Base-by-base conservation (phyloP, 1,140 invertebrate species). In the Listronotus bonariensis region DNA sequence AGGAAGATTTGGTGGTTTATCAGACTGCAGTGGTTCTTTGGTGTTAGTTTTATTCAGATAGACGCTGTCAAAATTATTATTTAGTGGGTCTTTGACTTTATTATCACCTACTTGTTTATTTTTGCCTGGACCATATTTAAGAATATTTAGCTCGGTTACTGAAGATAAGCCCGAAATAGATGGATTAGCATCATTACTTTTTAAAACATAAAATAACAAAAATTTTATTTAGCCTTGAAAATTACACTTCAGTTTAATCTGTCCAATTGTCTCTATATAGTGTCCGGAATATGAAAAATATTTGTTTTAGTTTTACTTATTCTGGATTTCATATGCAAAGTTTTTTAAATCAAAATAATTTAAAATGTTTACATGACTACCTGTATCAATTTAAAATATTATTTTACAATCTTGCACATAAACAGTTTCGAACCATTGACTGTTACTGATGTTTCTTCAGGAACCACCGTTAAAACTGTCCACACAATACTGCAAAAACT, bases 341-440 rank as follows among this genome's bases (percentile, higher is more conserved):
- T n/a, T 31, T n/a, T 11, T 7, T 32, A 52, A 52, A n/a, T 52
- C 49, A 32, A 9, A 0, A 5, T 10, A n/a, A n/a, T 52, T 52
- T 6, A 52, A n/a, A 10, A 52, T 52, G 12, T 52, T 52, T 12
- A 52, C 49, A n/a, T 52, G 26, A 34, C 49, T 52, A 3, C 26
- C 49, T 6, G 49, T 52, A 12, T 52, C 49, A 3, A 52, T n/a
- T 52, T 52, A 34, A 1, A 52, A 32, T 15, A 3, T 17, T 26
- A 26, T 26, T 26, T 26, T 26, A 26, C 20, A 26, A 3, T 1
- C 5, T 2, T 45, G n/a, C 3, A 45, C 17, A 15, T 14, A 15
- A 45, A 45, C 7, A 14, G 15, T 45, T 34, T 52, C 26, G 6
- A 32, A 11, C 49, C 49, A 52, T 8, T 52, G 26, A 14, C 34